Evolutionary conservation across 2,113 vertebrate species (phyloP).

Genomic region (Montifringilla adamsi): DNA sequence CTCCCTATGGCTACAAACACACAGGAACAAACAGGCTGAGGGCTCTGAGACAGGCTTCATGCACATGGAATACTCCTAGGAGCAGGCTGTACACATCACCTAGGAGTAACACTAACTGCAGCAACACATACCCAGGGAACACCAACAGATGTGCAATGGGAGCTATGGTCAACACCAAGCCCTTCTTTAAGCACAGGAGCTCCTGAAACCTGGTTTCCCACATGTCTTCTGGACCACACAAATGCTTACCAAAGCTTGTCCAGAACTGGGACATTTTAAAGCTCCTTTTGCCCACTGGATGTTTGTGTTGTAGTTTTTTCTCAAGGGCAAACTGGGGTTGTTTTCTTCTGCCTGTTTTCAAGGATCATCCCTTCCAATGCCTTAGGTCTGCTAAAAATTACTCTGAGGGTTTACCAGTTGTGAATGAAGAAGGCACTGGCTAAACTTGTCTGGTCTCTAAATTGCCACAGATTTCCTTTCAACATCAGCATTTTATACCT

Average conservation of each 20-base stretch:
- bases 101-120: not conserved
- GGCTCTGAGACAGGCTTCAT: not conserved
- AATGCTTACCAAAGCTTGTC: not conserved
- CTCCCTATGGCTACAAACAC: not conserved
- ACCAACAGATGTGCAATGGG: rapidly evolving
- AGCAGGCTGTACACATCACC: not conserved
- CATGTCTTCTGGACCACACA: not conserved
- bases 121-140: not conserved
- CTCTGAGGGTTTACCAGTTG: not conserved
- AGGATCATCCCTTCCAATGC: not conserved
- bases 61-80: not conserved
- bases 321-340: not conserved
- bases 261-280: not conserved
- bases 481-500: not conserved
- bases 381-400: not conserved
- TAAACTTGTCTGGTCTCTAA: not conserved
- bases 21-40: not conserved
- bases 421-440: not conserved
- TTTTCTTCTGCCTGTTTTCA: not conserved
- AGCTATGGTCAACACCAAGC: not conserved
- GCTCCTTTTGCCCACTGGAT: not conserved
- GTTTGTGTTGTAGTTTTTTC: not conserved
- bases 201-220: not conserved
- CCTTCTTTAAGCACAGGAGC: not conserved
- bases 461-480: not conserved